Conservation (phyloP, 92 coral and sea anemone species). For the Scolanthus callimorphus region DNA sequence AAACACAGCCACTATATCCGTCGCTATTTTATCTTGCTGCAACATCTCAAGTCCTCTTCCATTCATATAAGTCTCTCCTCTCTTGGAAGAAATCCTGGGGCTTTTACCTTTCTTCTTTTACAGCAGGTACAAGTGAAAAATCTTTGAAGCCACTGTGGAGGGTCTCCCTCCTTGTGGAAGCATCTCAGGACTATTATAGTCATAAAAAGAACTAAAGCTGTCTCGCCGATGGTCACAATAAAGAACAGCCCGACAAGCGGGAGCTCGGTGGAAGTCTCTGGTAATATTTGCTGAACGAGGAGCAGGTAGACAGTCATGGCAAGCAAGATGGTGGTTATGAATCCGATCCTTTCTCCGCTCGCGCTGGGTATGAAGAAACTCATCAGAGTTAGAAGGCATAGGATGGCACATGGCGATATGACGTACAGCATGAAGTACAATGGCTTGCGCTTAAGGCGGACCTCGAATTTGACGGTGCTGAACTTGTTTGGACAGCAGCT, state of each 20-base stretch:
- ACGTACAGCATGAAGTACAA: constrained; percentile 54
- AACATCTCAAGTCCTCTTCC: background rate
- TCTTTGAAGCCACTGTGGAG: constrained; percentile 21
- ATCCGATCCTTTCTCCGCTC: constrained; percentile 79
- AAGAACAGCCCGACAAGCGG: constrained; percentile 48
- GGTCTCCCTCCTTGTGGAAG: constrained; percentile 44
- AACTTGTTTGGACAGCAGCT: constrained; percentile 13
- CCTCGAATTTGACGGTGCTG: constrained; percentile 6
- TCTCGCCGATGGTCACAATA: constrained; percentile 27
- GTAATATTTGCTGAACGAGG: constrained; percentile 49
- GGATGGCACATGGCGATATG: constrained; percentile 43
- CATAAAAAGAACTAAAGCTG: constrained; percentile 35
- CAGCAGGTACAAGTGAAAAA: background rate
- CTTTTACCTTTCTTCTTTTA: background rate
- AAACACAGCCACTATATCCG: constrained; percentile 16
- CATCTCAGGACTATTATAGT: constrained; percentile 51
- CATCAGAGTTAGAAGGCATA: constrained; percentile 43
- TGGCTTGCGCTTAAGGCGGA: constrained; percentile 43
- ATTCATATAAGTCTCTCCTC: background rate
- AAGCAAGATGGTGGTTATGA: constrained; percentile 68
- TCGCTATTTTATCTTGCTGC: background rate
- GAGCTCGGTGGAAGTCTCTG: constrained; percentile 54
- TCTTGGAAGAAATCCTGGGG: background rate
- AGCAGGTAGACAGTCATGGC: constrained; percentile 75
- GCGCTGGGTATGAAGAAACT: constrained; percentile 67